Evolutionary conservation across 2,797 vertebrate genomes (phyloP).

Genomic region (Carapus acus): DNA sequence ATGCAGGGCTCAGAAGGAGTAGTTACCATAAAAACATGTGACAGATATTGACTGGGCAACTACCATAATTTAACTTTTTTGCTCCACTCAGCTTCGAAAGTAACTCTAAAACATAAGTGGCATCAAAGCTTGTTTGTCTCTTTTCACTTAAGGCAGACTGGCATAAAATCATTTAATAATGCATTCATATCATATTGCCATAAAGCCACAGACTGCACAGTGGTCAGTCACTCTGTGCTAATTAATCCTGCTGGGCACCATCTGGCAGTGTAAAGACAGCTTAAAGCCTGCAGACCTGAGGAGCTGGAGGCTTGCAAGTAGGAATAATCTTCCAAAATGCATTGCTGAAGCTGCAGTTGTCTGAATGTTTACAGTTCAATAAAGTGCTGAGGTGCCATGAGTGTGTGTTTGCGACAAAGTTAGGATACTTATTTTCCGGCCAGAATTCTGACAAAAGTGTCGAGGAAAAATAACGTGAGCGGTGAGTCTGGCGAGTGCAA

Average conservation of each 20-base stretch:
- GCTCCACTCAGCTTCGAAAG: too few species aligned
- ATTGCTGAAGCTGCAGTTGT: conserved; percentile 22
- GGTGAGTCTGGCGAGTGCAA: too few species aligned
- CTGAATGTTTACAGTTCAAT: conserved; percentile 20
- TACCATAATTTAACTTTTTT: too few species aligned
- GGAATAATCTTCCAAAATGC: conserved; percentile 1
- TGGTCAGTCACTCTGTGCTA: conserved; percentile 19
- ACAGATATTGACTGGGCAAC: too few species aligned
- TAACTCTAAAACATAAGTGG: too few species aligned
- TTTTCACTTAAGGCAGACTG: too few species aligned
- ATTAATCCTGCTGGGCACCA: conserved; percentile 15
- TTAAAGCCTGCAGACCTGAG: conserved; percentile 15
- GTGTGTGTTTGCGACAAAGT: conserved; percentile 6
- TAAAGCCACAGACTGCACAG: conserved; percentile 21
- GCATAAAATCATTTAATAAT: conserved; percentile 22
- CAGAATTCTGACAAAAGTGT: background rate
- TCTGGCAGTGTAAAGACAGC: conserved; percentile 23
- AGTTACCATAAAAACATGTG: too few species aligned
- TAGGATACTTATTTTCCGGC: conserved; percentile 2
- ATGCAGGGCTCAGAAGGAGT: background rate
- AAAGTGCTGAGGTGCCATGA: conserved; percentile 3
- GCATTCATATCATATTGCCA: too few species aligned
- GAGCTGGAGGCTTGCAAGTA: conserved; percentile 12
- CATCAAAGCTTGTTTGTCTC: too few species aligned
- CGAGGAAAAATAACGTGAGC: too few species aligned